Percentiles rank a stretch among this genome's conserved stretches.
These are phyloP conservation scores for Hydrocynus forskahlii DNA, from an alignment of 2,797 vertebrate genomes.

Conservation along the genomic window DNA sequence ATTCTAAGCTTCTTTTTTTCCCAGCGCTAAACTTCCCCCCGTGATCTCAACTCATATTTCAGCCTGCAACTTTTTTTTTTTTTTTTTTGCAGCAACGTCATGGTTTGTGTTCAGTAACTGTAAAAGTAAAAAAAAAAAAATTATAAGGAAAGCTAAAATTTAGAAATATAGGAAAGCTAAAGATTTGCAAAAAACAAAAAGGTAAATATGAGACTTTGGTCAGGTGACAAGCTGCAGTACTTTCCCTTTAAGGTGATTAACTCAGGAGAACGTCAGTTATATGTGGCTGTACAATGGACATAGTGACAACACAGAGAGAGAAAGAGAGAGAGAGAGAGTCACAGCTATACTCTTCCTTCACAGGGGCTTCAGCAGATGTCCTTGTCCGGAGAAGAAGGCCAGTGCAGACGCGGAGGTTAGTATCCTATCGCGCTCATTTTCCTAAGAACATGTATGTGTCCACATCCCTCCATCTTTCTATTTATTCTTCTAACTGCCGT, in stretches of 20 bases:
- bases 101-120: not conserved
- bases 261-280: constrained; percentile 61
- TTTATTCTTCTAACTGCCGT: no score
- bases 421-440: constrained; percentile 17
- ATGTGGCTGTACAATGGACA: constrained; percentile 61
- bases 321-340: constrained; percentile 27
- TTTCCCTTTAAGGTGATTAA: constrained; percentile 71
- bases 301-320: constrained; percentile 56
- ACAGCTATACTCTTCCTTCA: constrained; percentile 50
- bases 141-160: not conserved
- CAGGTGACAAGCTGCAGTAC: constrained; percentile 40
- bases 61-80: not conserved
- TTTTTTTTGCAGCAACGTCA: not conserved
- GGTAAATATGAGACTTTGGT: constrained; percentile 27
- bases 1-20: not conserved
- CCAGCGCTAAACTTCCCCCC: not conserved
- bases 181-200: constrained; percentile 10
- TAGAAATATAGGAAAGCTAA: not conserved
- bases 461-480: not conserved
- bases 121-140: not conserved
- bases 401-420: constrained; percentile 41
- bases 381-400: constrained; percentile 18
- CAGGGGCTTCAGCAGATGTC: constrained; percentile 48
- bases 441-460: constrained; percentile 49
- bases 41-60: not conserved